Evolutionary conservation across 2,113 vertebrate species (phyloP).

Genomic region (Collichthys lucidus): DNA sequence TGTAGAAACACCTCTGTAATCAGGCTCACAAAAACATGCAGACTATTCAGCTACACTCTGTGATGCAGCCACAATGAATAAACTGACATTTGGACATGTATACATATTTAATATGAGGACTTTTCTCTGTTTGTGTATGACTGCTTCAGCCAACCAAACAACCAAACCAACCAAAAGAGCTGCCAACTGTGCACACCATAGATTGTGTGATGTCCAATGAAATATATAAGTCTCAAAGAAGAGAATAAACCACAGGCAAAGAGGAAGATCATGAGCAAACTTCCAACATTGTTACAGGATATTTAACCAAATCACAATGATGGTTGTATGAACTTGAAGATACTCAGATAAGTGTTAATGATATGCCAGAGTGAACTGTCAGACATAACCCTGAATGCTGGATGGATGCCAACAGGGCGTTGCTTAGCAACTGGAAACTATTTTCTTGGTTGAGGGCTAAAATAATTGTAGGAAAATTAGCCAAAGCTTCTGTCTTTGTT

Average conservation of each 20-base stretch:
- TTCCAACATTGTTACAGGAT: not conserved
- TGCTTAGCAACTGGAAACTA: slow-evolving; percentile 67
- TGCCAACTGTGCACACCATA: not conserved
- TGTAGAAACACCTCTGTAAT: not conserved
- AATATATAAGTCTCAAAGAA: not conserved
- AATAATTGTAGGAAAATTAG: slow-evolving; percentile 40
- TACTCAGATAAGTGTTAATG: slow-evolving; percentile 35
- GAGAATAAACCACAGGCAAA: slow-evolving; percentile 4
- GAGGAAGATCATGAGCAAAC: not conserved
- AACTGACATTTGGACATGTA: too few species aligned
- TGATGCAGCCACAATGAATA: not conserved
- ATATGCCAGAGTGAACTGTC: slow-evolving; percentile 40
- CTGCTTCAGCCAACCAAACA: not conserved
- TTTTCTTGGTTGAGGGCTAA: slow-evolving; percentile 35
- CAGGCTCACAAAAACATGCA: not conserved
- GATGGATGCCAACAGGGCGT: slow-evolving; percentile 54
- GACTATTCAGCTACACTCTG: not conserved
- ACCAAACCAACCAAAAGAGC: not conserved
- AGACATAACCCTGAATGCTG: slow-evolving; percentile 37
- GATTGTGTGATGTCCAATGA: not conserved
- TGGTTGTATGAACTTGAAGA: slow-evolving; percentile 16
- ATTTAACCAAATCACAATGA: not conserved
- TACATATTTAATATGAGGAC: not conserved
- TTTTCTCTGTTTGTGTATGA: not conserved
- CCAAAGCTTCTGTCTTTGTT: slow-evolving; percentile 25